Evolutionary conservation across 1,140 invertebrate genomes (phyloP).

Genomic region (Agrypnia vestita): DNA sequence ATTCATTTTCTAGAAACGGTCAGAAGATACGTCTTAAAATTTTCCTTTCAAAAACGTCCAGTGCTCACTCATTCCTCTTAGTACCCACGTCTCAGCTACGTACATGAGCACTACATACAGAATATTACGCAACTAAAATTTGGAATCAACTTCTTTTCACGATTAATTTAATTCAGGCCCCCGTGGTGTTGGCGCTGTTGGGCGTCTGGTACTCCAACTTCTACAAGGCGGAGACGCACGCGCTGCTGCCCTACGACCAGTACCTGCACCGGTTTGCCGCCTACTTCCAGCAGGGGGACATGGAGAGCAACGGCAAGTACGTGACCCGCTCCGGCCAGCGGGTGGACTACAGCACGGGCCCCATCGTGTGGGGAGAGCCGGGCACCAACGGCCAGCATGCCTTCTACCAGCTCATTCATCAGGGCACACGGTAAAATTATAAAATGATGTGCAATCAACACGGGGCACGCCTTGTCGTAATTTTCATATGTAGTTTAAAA

Average conservation of each 20-base stretch:
- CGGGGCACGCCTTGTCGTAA: too few species aligned
- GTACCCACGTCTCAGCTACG: too few species aligned
- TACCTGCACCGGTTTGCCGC: conserved; percentile 99
- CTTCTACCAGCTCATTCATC: conserved; percentile 98
- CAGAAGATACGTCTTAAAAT: too few species aligned
- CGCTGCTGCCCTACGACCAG: conserved; percentile 97
- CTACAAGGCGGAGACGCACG: conserved; percentile 95
- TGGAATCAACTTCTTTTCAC: too few species aligned
- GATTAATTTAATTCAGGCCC: conserved; percentile 83
- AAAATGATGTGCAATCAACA: too few species aligned
- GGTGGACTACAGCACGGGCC: conserved; percentile 91
- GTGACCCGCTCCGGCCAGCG: conserved; percentile 84
- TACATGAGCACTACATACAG: too few species aligned
- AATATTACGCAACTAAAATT: too few species aligned
- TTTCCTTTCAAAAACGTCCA: too few species aligned
- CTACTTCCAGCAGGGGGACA: conserved; percentile 99
- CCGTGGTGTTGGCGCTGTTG: conserved; percentile 93
- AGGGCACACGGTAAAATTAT: conserved; percentile 74
- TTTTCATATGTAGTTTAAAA: too few species aligned
- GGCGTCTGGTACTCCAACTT: conserved; percentile 99
- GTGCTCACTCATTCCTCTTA: too few species aligned
- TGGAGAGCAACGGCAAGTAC: conserved; percentile 99
- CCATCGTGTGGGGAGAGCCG: conserved; percentile 97
- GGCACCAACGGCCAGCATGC: conserved; percentile 99
- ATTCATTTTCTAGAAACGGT: too few species aligned